Percentiles rank a stretch among this genome's conserved stretches.
Evolutionary conservation across 2,888 invertebrate species (phyloP).

Genomic region (Drosophila setosimentum): DNA sequence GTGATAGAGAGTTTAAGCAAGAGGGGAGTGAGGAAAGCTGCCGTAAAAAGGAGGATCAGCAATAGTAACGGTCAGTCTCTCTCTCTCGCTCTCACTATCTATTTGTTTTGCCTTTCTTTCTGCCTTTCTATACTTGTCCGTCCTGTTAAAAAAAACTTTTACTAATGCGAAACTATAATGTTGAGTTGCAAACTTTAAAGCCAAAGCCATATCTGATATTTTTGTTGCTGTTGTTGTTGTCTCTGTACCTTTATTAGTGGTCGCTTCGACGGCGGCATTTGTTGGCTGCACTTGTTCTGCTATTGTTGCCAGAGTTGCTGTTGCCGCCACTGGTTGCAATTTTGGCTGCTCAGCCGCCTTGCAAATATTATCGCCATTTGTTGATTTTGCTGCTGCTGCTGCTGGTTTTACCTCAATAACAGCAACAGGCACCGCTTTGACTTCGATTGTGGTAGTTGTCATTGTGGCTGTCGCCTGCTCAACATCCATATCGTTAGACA

Average conservation of each 20-base stretch:
- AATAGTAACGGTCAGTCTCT: slow-evolving; percentile 23
- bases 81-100: slow-evolving; percentile 7
- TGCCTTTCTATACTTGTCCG: slow-evolving; percentile 26
- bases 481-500: slow-evolving; percentile 70
- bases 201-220: slow-evolving; percentile 23
- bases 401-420: slow-evolving; percentile 35
- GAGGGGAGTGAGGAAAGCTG: slow-evolving; percentile 3
- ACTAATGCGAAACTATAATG: slow-evolving; percentile 61
- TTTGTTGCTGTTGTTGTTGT: slow-evolving; percentile 25
- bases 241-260: slow-evolving; percentile 62
- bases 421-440: slow-evolving; percentile 53
- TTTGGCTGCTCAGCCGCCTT: slow-evolving; percentile 34
- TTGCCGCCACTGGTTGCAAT: slow-evolving; percentile 49
- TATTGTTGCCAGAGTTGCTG: slow-evolving; percentile 46
- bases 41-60: slow-evolving; percentile 25
- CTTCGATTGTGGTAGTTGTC: slow-evolving; percentile 52
- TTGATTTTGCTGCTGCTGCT: slow-evolving; percentile 23
- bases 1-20: neutral
- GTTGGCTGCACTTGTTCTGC: slow-evolving; percentile 66
- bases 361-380: slow-evolving; percentile 64
- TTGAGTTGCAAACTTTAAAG: slow-evolving; percentile 31
- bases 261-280: slow-evolving; percentile 36
- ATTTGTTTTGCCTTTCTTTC: slow-evolving; percentile 24
- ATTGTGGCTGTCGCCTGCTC: slow-evolving; percentile 62
- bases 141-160: slow-evolving; percentile 63